Evolutionary conservation across 2,797 vertebrate species (phyloP), one percentile per base, ranked within the genome.

Genomic region (Threskiornis aethiopicus): DNA sequence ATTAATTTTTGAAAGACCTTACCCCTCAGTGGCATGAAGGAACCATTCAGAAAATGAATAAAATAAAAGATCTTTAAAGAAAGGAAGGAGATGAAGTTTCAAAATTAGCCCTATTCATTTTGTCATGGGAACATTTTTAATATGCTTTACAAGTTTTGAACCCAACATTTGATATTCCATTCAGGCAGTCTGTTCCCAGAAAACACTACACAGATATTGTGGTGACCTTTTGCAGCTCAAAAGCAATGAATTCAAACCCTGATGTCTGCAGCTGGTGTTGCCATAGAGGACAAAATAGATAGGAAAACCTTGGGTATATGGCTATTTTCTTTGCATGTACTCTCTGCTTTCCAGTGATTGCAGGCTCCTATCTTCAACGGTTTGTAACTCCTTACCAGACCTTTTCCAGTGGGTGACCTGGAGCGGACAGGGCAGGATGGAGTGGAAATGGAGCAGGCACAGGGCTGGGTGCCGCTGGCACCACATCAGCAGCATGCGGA

Each of bases 161-260:
- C 46, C 69, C 65, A 86, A 35, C 4, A 79, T 88, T 90, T 81
- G 76, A 35, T 87, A 91, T 93, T 94, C 84, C 25, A 11, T 84
- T 84, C 84, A 91, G 75, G 75, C 39, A 72, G n/a, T 28, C 62
- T 90, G 21, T 87, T 93, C 80, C 92, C 92, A 91, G 65, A 61
- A 89, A 94, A 51, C 0, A 1, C n/a, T 62, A 41, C 2, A 0
- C 47, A 92, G 93, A 87, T 17, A 91, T 28, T 0, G 0, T 2
- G 0, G n/a, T 52, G 59, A 86, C 72, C 61, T 91, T 82, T 78
- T 58, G 82, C 54, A 87, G 35, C 42, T 52, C 42, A 91, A 87
- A 87, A 61, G 51, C 52, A 93, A 80, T 70, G 33, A 80, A 93
- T 92, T 89, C 79, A 94, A 64, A 64, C 44, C 41, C 65, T 35